phyloP scores from a whole-genome alignment of 1,140 invertebrate genomes.

The Thaumetopoea pityocampa region DNA sequence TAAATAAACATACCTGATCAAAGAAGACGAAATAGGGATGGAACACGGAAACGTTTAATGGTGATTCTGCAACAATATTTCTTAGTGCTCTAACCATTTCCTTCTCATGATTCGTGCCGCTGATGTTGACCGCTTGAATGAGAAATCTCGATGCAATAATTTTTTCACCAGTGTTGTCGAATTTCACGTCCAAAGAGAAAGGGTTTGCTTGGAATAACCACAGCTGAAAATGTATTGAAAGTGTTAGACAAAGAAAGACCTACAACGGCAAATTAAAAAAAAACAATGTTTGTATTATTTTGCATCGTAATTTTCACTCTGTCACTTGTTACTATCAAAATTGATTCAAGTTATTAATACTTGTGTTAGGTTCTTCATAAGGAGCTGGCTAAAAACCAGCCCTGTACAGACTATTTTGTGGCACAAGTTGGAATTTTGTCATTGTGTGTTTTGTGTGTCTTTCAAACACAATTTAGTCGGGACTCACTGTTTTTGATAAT shows the following conservation, averaged over 20 bases:
- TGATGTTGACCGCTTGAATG: slow-evolving; percentile 93
- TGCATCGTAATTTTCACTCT: too few relatives aligned
- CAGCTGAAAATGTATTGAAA: slow-evolving; percentile 69
- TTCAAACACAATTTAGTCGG: too few relatives aligned
- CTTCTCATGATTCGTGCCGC: slow-evolving; percentile 92
- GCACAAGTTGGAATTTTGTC: too few relatives aligned
- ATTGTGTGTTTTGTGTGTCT: too few relatives aligned
- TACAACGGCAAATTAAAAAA: too few relatives aligned
- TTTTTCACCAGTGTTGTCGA: slow-evolving; percentile 83
- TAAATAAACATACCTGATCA: slow-evolving; percentile 83
- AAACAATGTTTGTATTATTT: too few relatives aligned
- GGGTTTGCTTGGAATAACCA: slow-evolving; percentile 85
- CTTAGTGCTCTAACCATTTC: slow-evolving; percentile 91
- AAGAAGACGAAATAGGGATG: slow-evolving; percentile 97
- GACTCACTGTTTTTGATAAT: too few relatives aligned
- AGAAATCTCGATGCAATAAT: slow-evolving; percentile 91
- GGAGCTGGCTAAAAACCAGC: too few relatives aligned
- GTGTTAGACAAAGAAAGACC: not conserved
- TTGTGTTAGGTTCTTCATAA: too few relatives aligned
- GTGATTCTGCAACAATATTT: slow-evolving; percentile 85
- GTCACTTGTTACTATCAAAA: too few relatives aligned
- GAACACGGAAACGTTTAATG: slow-evolving; percentile 92
- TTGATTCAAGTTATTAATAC: too few relatives aligned
- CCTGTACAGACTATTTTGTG: too few relatives aligned
- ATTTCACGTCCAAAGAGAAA: slow-evolving; percentile 90